Conservation (phyloP, 2,113 vertebrate genomes). For the Aegithalos caudatus region DNA sequence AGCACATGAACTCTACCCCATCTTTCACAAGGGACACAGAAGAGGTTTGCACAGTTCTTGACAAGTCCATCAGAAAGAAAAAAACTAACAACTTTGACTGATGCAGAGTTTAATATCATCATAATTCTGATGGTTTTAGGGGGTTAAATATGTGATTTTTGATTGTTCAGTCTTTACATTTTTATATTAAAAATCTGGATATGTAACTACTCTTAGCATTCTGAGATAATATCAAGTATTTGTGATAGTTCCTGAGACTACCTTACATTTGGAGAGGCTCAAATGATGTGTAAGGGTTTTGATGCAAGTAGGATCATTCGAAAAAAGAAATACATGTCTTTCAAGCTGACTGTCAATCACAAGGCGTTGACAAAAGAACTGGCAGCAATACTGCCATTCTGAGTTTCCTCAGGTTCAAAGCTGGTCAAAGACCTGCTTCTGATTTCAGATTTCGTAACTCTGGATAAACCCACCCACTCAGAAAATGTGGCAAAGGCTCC, state of each 20-base stretch:
- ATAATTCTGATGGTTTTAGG: neutral
- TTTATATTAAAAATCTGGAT: neutral
- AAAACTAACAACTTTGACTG: neutral
- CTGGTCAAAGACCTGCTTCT: neutral
- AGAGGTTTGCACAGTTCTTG: neutral
- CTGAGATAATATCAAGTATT: neutral
- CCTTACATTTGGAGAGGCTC: neutral
- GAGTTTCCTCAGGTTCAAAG: neutral
- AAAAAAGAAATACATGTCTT: neutral
- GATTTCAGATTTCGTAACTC: neutral
- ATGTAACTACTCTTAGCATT: neutral
- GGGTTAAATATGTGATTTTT: neutral
- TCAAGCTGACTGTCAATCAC: neutral
- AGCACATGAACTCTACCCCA: neutral
- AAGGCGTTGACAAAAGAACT: neutral
- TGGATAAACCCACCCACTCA: neutral
- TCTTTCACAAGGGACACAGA: neutral
- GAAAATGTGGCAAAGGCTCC: neutral
- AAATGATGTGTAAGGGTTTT: neutral
- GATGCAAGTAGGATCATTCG: neutral
- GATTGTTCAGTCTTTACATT: neutral
- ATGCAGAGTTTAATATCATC: neutral
- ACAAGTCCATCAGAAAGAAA: neutral
- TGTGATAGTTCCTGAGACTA: neutral
- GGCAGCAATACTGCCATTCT: neutral